Percentiles rank a stretch among this genome's conserved stretches.
Evolutionary conservation across 2,888 invertebrate species (phyloP).

Genomic region (Toxonevra muliebris): DNA sequence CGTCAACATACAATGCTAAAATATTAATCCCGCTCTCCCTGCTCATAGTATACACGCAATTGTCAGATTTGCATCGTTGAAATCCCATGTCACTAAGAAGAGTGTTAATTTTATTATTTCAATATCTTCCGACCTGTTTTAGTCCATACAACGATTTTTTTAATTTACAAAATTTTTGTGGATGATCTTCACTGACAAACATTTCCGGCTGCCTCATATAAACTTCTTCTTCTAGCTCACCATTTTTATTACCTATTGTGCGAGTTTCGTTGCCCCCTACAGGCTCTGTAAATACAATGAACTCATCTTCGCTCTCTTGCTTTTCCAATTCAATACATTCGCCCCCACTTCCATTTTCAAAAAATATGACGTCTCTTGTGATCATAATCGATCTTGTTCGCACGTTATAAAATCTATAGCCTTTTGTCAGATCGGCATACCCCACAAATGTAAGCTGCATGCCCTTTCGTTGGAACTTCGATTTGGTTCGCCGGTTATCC

Average conservation of each 20-base stretch:
- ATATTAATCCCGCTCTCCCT: background rate
- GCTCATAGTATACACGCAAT: constrained; percentile 31
- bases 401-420: constrained; percentile 33
- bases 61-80: constrained; percentile 28
- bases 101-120: constrained; percentile 11
- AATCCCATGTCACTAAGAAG: constrained; percentile 18
- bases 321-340: too few relatives aligned
- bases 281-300: too few relatives aligned
- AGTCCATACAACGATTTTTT: constrained; percentile 24
- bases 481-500: background rate
- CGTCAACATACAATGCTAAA: constrained; percentile 23
- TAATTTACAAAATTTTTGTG: constrained; percentile 21
- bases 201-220: constrained; percentile 33
- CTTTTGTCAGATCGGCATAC: constrained; percentile 35
- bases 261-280: too few relatives aligned
- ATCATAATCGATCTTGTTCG: constrained; percentile 30
- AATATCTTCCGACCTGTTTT: constrained; percentile 28
- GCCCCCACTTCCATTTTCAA: too few relatives aligned
- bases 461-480: constrained; percentile 37
- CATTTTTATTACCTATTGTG: too few relatives aligned
- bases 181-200: too few relatives aligned
- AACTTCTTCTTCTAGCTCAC: constrained; percentile 19
- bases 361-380: constrained; percentile 38
- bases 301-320: too few relatives aligned
- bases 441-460: too few relatives aligned